Evolutionary conservation across 1,140 invertebrate species (phyloP).

Genomic region (Drosophila cardini): DNA sequence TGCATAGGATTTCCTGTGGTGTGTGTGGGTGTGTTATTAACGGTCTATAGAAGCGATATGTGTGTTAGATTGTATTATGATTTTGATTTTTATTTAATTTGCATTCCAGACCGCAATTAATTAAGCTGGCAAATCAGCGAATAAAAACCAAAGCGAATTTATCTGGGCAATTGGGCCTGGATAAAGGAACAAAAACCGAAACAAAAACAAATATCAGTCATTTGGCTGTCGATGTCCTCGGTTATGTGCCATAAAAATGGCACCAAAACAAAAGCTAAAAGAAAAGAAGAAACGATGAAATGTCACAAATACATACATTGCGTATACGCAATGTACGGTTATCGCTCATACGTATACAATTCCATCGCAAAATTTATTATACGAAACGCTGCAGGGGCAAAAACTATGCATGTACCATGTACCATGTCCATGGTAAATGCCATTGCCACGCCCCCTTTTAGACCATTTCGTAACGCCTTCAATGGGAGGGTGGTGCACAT

Average conservation of each 20-base stretch:
- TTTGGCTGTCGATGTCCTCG: slow-evolving; percentile 55
- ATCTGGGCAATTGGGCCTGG: slow-evolving; percentile 37
- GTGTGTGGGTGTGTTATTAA: slow-evolving; percentile 2
- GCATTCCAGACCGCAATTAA: slow-evolving; percentile 66
- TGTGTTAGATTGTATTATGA: slow-evolving; percentile 8
- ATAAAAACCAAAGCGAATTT: slow-evolving; percentile 38
- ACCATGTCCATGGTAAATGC: slow-evolving; percentile 13
- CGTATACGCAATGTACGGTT: slow-evolving; percentile 56
- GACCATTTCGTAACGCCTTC: slow-evolving; percentile 62
- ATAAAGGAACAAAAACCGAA: slow-evolving; percentile 17
- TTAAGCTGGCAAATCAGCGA: slow-evolving; percentile 45
- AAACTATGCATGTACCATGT: slow-evolving; percentile 51
- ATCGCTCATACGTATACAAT: slow-evolving; percentile 60
- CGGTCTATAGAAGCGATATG: background rate
- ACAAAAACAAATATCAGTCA: slow-evolving; percentile 52
- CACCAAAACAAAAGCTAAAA: slow-evolving; percentile 14
- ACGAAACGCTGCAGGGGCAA: slow-evolving; percentile 31
- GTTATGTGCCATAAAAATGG: slow-evolving; percentile 70
- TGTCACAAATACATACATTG: slow-evolving; percentile 24
- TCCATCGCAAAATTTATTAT: slow-evolving; percentile 57
- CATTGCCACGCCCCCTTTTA: slow-evolving; percentile 41
- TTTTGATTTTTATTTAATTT: slow-evolving; percentile 61
- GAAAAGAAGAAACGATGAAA: slow-evolving; percentile 3
- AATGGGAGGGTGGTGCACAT: slow-evolving; percentile 53
- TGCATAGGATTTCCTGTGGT: slow-evolving; percentile 1